Base-by-base conservation (phyloP, 2,113 vertebrate genomes). In the Hystrix cristata region DNA sequence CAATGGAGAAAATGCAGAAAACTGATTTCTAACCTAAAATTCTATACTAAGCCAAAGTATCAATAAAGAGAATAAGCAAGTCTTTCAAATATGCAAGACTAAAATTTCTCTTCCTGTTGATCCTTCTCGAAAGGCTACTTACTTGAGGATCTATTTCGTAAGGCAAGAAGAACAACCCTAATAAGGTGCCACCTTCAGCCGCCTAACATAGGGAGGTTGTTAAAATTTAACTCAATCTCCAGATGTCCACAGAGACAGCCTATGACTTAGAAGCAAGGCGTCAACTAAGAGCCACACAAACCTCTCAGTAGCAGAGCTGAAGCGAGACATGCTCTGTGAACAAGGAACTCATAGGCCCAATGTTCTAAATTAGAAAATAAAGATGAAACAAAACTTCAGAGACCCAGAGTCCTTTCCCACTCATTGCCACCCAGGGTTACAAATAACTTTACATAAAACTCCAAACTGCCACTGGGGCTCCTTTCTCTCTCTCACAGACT, bases 61-160 rank as follows among this genome's bases (percentile, higher is more conserved):
- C 69, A 91, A 81, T 71, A 14, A n/a, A 43, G 10, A 84, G 31
- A 95, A 95, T 51, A 88, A 94, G 81, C 43, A 48, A 2, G 78
- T 5, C 69, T 85, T 82, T 76, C 72, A 96, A 64, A 76, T 64
- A 81, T n/a, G 1, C 11, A 53, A 90, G 85, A 57, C 57, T 92
- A 51, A 74, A 2, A 2, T 10, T 72, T 55, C 92, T 82, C 14
- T 25, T 80, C 43, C 29, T 90, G 25, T 57, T 80, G 27, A 87
- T 43, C n/a, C 48, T 96, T 92, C 55, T 93, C 19, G 65, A 94
- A 95, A 94, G 92, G 46, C 72, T 38, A 92, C 21, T 76, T 38
- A 92, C 21, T 76, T 90, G 25, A 89, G 59, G 23, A 87, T 65
- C 6, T 72, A 51, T 19, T 86, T 38, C 79, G 38, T 38, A 38